Evolutionary conservation across 2,113 vertebrate genomes (phyloP), one percentile per base, ranked within the genome.

Genomic region (Rhea americana): DNA sequence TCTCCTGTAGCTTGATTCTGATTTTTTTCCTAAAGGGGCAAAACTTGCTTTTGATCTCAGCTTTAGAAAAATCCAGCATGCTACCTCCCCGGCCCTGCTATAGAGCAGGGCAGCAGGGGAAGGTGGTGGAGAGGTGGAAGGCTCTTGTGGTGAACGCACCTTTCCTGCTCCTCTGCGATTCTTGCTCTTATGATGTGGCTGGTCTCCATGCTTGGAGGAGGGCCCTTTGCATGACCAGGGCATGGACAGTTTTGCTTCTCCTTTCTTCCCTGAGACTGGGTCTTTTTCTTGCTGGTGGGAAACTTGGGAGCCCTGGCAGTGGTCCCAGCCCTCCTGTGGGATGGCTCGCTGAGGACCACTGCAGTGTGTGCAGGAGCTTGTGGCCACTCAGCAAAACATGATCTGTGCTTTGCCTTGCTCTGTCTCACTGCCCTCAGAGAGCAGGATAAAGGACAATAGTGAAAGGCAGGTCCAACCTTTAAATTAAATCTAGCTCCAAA

Each of bases 401-500:
- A 4, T 18, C 30, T 35, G n/a, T 74, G 41, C 58, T 80, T 87
- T 84, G 45, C 63, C 20, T 25, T 72, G 65, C 55, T 87, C 63
- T 68, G 24, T 91, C 77, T 82, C 14, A 1, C 41, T 72, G 39
- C 55, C 85, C 58, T 82, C 58, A 43, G 84, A 32, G 48, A 91
- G 61, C 39, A 56, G 63, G 47, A 77, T 56, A 51, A 81, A 93
- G 82, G 65, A 74, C 67, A 63, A 17, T 7, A 83, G 22, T 13
- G 15, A 80, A 80, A 82, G 59, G 13, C 3, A 0, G 25, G 12
- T 92, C 68, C 35, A 39, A 48, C 86, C 83, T 94, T 81, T 85
- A 82, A 85, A 94, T 92, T 87, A 72, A 92, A 88, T 75, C 70
- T 72, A 78, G 67, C 62, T 85, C 24, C 74, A 89, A 63, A 81